phyloP scores from a whole-genome alignment of 2,888 invertebrate genomes.

The Nomada flava region DNA sequence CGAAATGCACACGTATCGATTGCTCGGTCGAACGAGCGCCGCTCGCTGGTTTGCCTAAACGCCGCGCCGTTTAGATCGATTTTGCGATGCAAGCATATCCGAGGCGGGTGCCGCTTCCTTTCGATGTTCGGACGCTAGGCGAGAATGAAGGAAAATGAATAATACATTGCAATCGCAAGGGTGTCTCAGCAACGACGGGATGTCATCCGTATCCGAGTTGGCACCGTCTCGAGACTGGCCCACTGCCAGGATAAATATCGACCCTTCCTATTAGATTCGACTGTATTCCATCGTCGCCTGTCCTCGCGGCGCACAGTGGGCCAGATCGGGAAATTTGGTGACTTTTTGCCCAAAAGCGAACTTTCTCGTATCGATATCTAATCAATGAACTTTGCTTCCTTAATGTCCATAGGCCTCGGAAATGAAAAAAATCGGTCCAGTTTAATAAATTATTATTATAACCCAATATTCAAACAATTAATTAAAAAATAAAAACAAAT shows the following conservation, averaged over 20 bases:
- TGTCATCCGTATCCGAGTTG: slow-evolving; percentile 63
- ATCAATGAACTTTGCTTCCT: no score
- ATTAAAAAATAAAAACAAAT: no score
- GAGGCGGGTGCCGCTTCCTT: not conserved
- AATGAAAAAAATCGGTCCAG: no score
- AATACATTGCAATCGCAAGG: slow-evolving; percentile 41
- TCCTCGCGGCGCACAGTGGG: not conserved
- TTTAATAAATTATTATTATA: no score
- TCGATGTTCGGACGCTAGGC: not conserved
- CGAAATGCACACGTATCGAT: slow-evolving; percentile 40
- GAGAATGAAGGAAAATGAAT: slow-evolving; percentile 45
- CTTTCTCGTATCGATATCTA: no score
- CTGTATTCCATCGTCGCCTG: slow-evolving; percentile 52
- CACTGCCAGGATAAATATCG: slow-evolving; percentile 77
- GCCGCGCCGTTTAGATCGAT: no score
- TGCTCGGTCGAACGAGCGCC: slow-evolving; percentile 33
- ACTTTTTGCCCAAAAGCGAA: no score
- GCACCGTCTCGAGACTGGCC: slow-evolving; percentile 73
- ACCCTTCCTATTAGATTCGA: slow-evolving; percentile 72
- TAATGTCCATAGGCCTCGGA: no score
- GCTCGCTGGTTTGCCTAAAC: slow-evolving; percentile 19
- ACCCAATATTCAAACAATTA: no score
- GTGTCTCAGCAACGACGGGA: slow-evolving; percentile 28
- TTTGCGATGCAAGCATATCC: slow-evolving; percentile 14
- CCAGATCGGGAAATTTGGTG: no score